Percentiles rank a stretch among this genome's conserved stretches.
phyloP scores from a whole-genome alignment of 64 coral and sea anemone genomes.

The Astreopora myriophthalma region DNA sequence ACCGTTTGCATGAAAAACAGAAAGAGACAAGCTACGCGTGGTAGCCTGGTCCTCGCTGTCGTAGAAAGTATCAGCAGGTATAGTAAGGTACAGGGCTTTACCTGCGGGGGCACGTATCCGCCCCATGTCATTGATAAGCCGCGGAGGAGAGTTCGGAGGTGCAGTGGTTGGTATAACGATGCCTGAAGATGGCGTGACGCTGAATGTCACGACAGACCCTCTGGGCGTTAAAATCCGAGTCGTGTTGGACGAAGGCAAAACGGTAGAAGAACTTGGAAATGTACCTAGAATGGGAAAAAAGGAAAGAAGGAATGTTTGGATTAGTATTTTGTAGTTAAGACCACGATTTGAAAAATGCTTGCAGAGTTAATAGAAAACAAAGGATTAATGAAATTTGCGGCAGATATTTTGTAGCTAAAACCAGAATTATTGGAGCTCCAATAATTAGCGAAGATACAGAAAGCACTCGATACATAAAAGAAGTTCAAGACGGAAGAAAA shows the following conservation, averaged over 20 bases:
- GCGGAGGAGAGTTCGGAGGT: conserved; percentile 11
- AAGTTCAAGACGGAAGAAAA: neutral
- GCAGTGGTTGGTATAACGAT: conserved; percentile 2
- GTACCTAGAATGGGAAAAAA: conserved; percentile 51
- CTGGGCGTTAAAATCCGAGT: neutral
- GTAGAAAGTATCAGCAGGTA: conserved; percentile 78
- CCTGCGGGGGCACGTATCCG: conserved; percentile 74
- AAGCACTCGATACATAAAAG: neutral
- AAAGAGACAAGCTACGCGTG: conserved; percentile 65
- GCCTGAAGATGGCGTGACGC: neutral
- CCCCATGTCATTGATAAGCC: conserved; percentile 71
- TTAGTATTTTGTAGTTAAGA: neutral
- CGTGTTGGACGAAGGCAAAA: neutral
- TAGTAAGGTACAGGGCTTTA: conserved; percentile 46
- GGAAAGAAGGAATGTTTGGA: neutral
- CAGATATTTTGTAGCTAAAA: neutral
- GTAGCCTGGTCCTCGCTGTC: conserved; percentile 74
- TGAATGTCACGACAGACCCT: neutral
- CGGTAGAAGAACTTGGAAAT: neutral
- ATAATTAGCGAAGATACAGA: neutral
- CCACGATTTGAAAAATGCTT: conserved; percentile 18
- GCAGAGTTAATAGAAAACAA: neutral
- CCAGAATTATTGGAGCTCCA: neutral
- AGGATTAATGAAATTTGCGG: neutral
- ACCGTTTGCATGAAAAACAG: neutral